Evolutionary conservation across 2,888 invertebrate genomes (phyloP).

Genomic region (Nephrotoma guestfalica): DNA sequence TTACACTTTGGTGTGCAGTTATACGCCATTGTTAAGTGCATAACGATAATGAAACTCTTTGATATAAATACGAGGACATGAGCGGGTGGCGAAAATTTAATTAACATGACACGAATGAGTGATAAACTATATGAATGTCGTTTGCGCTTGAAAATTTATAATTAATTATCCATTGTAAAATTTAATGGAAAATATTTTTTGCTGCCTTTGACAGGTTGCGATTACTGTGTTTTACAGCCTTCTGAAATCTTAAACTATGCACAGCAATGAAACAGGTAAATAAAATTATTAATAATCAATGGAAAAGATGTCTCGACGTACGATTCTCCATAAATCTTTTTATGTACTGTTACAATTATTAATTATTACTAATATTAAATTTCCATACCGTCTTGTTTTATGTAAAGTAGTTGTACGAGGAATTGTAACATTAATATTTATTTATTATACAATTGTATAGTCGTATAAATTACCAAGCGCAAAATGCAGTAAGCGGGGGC

Average conservation of each 20-base stretch:
- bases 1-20: not conserved
- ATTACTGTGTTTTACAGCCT: not conserved
- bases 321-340: not conserved
- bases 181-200: not conserved
- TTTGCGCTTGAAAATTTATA: not conserved
- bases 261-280: not conserved
- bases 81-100: not conserved
- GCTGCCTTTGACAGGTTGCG: not conserved
- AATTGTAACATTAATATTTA: not conserved
- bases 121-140: not conserved
- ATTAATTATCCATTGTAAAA: not conserved
- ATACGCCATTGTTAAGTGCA: not conserved
- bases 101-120: not conserved
- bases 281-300: not conserved
- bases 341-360: not conserved
- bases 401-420: not conserved
- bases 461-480: not conserved
- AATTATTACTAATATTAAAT: not conserved
- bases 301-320: not conserved
- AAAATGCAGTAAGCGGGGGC: not conserved
- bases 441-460: not conserved
- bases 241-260: not conserved
- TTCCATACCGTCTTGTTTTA: not conserved
- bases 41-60: not conserved
- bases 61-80: not conserved